Evolutionary conservation across 2,113 vertebrate genomes (phyloP).

Genomic region (Pedetes capensis): DNA sequence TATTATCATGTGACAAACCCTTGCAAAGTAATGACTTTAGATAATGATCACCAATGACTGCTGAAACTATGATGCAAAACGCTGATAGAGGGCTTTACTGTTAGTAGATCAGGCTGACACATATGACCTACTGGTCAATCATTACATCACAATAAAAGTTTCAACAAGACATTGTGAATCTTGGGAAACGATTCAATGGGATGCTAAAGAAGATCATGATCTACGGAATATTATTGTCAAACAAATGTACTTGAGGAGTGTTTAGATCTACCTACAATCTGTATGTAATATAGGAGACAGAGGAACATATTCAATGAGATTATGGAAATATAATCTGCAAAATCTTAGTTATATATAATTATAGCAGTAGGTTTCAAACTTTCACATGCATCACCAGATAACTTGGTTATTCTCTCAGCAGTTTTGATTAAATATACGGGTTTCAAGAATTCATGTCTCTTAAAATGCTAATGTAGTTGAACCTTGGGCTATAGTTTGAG

Average conservation of each 20-base stretch:
- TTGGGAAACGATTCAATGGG: not conserved
- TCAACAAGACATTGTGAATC: not conserved
- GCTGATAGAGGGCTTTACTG: not conserved
- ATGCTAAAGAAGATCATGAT: not conserved
- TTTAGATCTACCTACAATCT: not conserved
- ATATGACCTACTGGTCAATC: not conserved
- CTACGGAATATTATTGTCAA: not conserved
- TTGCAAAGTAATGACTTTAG: not conserved
- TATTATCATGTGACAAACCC: not conserved
- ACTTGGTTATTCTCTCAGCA: not conserved
- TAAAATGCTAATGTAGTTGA: not conserved
- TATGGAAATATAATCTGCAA: not conserved
- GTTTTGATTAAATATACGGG: not conserved
- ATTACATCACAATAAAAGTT: not conserved
- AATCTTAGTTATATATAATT: not conserved
- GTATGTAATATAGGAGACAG: not conserved
- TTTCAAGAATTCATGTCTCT: not conserved
- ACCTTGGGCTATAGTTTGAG: not conserved
- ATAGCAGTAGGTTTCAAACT: not conserved
- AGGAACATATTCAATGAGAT: not conserved
- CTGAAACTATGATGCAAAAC: not conserved
- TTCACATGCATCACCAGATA: not conserved
- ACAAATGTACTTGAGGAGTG: not conserved
- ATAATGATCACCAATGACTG: not conserved
- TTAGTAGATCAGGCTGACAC: not conserved